phyloP scores from a whole-genome alignment of 2,888 invertebrate species.

The Torymus aiolomorphi region DNA sequence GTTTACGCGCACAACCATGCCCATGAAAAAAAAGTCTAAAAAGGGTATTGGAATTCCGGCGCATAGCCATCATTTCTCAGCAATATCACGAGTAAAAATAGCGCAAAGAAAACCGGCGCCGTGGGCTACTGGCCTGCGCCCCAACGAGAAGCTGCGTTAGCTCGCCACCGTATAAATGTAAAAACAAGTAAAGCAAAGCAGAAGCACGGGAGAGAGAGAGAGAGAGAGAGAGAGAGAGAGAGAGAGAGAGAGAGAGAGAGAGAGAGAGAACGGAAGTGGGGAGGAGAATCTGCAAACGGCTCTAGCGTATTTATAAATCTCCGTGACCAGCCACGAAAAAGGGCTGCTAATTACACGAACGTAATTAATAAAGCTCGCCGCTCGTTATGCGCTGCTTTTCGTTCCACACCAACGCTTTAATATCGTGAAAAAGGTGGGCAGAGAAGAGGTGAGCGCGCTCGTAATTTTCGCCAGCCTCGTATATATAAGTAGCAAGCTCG shows the following conservation, averaged over 20 bases:
- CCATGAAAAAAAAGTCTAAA: background rate
- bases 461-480: conserved; percentile 22
- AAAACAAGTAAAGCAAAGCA: too few relatives aligned
- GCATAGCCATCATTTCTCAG: background rate
- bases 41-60: conserved; percentile 20
- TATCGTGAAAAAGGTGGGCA: conserved; percentile 14
- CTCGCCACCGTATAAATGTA: too few relatives aligned
- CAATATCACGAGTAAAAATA: conserved; percentile 27
- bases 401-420: conserved; percentile 10
- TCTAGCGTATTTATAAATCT: background rate
- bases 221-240: background rate
- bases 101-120: background rate
- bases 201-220: too few relatives aligned
- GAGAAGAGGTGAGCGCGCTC: background rate
- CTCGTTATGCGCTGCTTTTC: conserved; percentile 22
- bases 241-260: background rate
- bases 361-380: conserved; percentile 58
- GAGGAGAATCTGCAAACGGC: conserved; percentile 44
- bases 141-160: too few relatives aligned
- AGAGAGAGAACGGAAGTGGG: background rate
- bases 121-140: too few relatives aligned
- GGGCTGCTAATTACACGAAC: conserved; percentile 56
- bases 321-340: conserved; percentile 47
- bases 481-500: background rate
- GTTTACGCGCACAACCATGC: background rate